Percentiles rank a stretch among this genome's conserved stretches.
These are phyloP conservation scores for Ahaetulla prasina DNA, from an alignment of 2,113 vertebrate genomes.

Conservation along the genomic window DNA sequence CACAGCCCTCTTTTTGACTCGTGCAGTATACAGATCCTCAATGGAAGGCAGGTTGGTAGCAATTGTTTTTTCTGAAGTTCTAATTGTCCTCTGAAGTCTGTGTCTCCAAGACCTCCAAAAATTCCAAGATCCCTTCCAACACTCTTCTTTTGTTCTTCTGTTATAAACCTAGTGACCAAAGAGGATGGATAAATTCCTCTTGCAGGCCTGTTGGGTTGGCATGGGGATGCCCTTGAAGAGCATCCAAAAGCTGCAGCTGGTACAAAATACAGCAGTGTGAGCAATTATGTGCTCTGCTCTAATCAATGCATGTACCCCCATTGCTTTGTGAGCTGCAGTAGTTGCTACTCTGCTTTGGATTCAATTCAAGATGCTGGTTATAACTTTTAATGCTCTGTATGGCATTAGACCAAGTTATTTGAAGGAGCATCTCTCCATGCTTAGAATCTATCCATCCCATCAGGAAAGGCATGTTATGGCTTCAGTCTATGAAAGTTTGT, in stretches of 20 bases:
- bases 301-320: background rate
- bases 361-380: background rate
- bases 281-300: no score
- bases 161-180: background rate
- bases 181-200: background rate
- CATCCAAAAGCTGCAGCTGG: no score
- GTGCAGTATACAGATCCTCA: no score
- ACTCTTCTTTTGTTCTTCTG: background rate
- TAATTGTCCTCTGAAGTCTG: no score
- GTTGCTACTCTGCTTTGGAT: background rate
- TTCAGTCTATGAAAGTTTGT: background rate
- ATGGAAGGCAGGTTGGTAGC: no score
- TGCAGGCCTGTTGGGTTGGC: background rate
- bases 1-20: no score
- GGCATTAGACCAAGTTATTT: background rate
- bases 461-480: background rate
- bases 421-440: background rate
- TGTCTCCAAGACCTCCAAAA: no score
- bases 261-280: background rate
- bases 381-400: background rate
- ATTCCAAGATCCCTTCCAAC: no score
- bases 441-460: background rate
- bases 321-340: background rate
- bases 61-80: no score
- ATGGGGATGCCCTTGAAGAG: no score